Percentiles rank a stretch among this genome's conserved stretches.
These are phyloP conservation scores for Lepisosteus osseus DNA, from an alignment of 2,113 vertebrate species.

Conservation along the genomic window DNA sequence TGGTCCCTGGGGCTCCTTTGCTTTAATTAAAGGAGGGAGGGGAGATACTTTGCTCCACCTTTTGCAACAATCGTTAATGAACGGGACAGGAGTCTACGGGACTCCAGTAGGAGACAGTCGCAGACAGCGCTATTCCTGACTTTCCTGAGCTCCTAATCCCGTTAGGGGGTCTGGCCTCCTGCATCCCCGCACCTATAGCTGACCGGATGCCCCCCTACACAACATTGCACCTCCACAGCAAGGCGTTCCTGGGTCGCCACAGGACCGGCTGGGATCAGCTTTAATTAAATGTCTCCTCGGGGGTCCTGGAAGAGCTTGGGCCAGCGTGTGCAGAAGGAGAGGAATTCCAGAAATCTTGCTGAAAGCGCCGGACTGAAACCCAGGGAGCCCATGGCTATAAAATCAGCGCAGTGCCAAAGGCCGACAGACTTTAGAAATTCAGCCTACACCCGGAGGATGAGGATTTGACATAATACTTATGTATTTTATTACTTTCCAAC, in stretches of 20 bases:
- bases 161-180: conserved; percentile 48
- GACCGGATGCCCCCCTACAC: background rate
- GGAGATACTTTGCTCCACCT: conserved; percentile 68
- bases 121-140: conserved; percentile 40
- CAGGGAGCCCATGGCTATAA: background rate
- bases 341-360: conserved; percentile 32
- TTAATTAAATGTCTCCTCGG: conserved; percentile 63
- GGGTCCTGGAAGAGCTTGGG: conserved; percentile 45
- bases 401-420: too few relatives aligned
- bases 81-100: conserved; percentile 41
- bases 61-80: conserved; percentile 77
- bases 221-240: conserved; percentile 3
- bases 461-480: too few relatives aligned
- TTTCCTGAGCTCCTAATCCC: conserved; percentile 61
- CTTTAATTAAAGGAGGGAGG: conserved; percentile 67
- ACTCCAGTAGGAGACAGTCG: conserved; percentile 48
- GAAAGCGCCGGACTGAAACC: conserved; percentile 32
- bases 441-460: too few relatives aligned
- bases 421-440: too few relatives aligned
- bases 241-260: conserved; percentile 32
- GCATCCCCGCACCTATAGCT: background rate
- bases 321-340: conserved; percentile 42
- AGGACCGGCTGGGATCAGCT: conserved; percentile 40
- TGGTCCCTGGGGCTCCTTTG: conserved; percentile 58
- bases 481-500: too few relatives aligned